phyloP scores from a whole-genome alignment of 2,888 invertebrate genomes.

The Melanostoma scalare region DNA sequence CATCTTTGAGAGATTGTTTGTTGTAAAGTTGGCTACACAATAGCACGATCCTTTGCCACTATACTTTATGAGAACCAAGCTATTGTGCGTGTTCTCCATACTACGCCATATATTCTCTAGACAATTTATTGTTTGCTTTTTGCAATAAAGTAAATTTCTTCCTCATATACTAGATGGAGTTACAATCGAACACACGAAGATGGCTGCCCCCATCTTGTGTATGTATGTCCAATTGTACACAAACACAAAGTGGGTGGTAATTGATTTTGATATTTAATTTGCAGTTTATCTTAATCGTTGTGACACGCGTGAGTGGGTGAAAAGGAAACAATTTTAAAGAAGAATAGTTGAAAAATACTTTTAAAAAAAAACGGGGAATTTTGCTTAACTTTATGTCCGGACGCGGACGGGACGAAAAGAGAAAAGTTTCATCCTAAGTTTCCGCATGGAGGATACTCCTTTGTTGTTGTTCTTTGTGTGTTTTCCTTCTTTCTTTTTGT shows the following conservation, averaged over 20 bases:
- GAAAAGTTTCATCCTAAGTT: too few species aligned
- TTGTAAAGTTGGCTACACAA: not conserved
- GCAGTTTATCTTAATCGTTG: conserved; percentile 62
- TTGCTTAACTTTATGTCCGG: too few species aligned
- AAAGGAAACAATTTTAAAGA: conserved; percentile 9
- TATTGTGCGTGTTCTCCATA: conserved; percentile 45
- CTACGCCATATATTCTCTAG: conserved; percentile 26
- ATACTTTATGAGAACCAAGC: not conserved
- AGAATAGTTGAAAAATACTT: too few species aligned
- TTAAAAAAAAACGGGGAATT: too few species aligned
- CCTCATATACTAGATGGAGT: not conserved
- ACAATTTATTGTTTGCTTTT: conserved; percentile 49
- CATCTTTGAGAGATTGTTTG: conserved; percentile 25
- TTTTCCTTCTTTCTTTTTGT: too few species aligned
- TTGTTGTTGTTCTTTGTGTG: too few species aligned
- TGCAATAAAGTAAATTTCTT: conserved; percentile 19
- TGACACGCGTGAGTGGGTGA: conserved; percentile 16
- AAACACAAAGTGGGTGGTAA: conserved; percentile 41
- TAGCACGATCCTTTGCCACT: too few species aligned
- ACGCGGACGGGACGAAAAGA: too few species aligned
- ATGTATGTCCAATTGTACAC: not conserved
- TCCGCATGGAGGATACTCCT: too few species aligned
- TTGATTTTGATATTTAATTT: conserved; percentile 65
- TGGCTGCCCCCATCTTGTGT: not conserved
- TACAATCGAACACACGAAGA: not conserved